These are phyloP conservation scores for Amaurobius ferox DNA, from an alignment of 2,888 invertebrate species.

Conservation along the genomic window DNA sequence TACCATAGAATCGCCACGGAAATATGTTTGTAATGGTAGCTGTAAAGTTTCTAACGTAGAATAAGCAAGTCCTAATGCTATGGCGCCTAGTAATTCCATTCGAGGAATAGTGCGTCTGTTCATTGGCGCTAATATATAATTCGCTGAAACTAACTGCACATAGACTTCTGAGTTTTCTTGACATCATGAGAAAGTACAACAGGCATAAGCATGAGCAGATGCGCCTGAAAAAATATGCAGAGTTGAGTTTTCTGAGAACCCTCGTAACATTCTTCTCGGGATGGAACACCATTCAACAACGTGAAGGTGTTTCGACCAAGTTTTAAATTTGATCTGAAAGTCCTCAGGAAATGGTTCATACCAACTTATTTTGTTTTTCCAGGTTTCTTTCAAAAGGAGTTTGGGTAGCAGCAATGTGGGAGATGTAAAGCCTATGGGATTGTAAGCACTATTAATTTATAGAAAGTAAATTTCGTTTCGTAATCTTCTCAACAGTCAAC, in stretches of 20 bases:
- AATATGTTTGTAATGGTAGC: neutral
- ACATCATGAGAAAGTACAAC: constrained; percentile 14
- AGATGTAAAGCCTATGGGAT: neutral
- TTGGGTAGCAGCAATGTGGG: neutral
- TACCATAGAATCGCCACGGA: constrained; percentile 16
- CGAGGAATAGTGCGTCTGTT: constrained; percentile 12
- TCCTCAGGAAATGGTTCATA: neutral
- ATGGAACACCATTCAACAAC: neutral
- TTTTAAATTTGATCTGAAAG: neutral
- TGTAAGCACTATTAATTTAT: neutral
- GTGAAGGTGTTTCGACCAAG: neutral
- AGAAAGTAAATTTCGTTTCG: neutral
- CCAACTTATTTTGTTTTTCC: too few species aligned
- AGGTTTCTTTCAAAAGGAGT: neutral
- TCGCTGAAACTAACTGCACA: constrained; percentile 9
- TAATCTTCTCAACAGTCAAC: neutral
- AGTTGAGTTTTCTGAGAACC: neutral
- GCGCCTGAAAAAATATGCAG: constrained; percentile 26
- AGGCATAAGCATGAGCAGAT: constrained; percentile 16
- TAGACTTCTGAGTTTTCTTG: neutral
- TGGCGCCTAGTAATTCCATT: constrained; percentile 19
- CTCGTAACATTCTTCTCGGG: neutral
- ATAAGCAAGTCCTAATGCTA: neutral
- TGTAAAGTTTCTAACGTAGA: constrained; percentile 8
- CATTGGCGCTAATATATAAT: constrained; percentile 26